A percentile compares a stretch with the other conserved stretches of the same genome.
Conservation (phyloP, 2,888 invertebrate genomes). For the Biston stratarius region DNA sequence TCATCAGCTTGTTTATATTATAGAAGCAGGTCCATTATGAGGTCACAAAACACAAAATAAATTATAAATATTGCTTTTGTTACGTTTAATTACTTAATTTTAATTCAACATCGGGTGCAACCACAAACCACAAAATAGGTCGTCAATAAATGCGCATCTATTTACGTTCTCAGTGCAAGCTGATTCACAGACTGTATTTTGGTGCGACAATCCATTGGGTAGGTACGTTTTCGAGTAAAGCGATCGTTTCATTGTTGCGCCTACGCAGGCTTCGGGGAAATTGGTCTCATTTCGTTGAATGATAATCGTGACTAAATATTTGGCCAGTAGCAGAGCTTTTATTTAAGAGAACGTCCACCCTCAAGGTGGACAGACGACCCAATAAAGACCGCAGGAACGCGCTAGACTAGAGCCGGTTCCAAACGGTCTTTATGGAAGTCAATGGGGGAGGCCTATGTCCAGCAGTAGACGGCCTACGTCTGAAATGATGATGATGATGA, state of each 20-base stretch:
- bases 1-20: no score
- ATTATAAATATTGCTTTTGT: background rate
- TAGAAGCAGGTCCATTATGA: no score
- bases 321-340: conserved; percentile 8
- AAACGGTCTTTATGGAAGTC: no score
- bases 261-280: conserved; percentile 34
- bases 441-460: no score
- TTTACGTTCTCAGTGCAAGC: conserved; percentile 21
- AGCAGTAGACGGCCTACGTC: no score
- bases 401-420: no score
- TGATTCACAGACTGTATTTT: conserved; percentile 31
- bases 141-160: conserved; percentile 20
- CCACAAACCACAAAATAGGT: conserved; percentile 23
- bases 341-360: no score
- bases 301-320: conserved; percentile 8
- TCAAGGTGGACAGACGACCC: no score
- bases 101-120: conserved; percentile 5
- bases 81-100: conserved; percentile 4
- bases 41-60: background rate
- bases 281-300: conserved; percentile 24
- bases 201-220: conserved; percentile 9
- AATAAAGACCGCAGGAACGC: no score
- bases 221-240: conserved; percentile 17
- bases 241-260: conserved; percentile 30
- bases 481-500: no score